Evolutionary conservation across 2,113 vertebrate species (phyloP).

Genomic region (Corythornis vintsioides): DNA sequence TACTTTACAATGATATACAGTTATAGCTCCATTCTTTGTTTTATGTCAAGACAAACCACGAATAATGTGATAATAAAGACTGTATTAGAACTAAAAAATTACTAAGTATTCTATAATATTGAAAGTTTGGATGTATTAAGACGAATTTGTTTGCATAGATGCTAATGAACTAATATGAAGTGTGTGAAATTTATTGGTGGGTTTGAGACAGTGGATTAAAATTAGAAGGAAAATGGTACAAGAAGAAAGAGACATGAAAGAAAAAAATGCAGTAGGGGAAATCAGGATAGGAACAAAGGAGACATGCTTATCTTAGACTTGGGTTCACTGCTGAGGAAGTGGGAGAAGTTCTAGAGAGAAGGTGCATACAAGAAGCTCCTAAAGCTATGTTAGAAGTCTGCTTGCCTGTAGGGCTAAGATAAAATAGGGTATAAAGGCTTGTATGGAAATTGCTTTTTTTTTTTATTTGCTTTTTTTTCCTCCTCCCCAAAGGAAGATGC

Average conservation of each 20-base stretch:
- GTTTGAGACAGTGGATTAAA: constrained; percentile 41
- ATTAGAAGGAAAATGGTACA: constrained; percentile 25
- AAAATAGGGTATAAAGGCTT: constrained; percentile 24
- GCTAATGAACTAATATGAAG: constrained; percentile 62
- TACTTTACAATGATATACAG: constrained; percentile 41
- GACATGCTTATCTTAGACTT: neutral
- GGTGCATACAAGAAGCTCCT: neutral
- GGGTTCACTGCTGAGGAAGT: neutral
- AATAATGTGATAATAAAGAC: constrained; percentile 46
- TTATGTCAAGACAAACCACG: constrained; percentile 30
- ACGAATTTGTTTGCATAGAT: constrained; percentile 14
- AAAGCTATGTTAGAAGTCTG: constrained; percentile 17
- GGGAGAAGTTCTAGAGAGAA: constrained; percentile 4
- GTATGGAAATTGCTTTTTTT: neutral
- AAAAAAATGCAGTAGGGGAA: neutral
- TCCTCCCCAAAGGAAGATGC: neutral
- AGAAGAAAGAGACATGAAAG: constrained; percentile 14
- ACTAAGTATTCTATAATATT: neutral
- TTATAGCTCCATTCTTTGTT: constrained; percentile 13
- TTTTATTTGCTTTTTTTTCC: neutral
- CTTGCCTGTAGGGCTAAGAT: constrained; percentile 59
- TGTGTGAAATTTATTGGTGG: constrained; percentile 50
- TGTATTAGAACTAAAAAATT: constrained; percentile 14
- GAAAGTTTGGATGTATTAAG: neutral
- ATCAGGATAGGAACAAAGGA: neutral